phyloP scores from a whole-genome alignment of 2,888 invertebrate species.

The Druceiella hillmani region DNA sequence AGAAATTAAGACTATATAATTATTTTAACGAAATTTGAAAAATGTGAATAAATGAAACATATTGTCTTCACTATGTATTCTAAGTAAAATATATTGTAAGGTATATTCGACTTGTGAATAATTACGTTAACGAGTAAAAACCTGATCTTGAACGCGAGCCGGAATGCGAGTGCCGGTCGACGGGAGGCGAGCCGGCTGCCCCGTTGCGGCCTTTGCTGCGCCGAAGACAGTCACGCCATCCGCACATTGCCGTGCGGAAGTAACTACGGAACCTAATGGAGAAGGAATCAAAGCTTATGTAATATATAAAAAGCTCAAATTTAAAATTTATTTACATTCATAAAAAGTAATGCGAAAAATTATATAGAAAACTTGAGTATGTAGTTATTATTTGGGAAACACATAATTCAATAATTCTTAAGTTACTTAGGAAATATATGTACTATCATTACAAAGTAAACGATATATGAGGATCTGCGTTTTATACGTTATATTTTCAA shows the following conservation, averaged over 20 bases:
- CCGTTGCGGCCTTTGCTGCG: conserved; percentile 36
- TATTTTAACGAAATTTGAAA: conserved; percentile 31
- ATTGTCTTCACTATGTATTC: conserved; percentile 7
- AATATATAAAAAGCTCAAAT: conserved; percentile 8
- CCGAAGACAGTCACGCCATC: conserved; percentile 46
- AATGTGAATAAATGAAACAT: background rate
- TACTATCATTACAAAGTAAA: no score
- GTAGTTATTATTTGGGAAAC: no score
- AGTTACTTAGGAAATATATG: no score
- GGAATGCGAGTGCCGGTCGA: conserved; percentile 47
- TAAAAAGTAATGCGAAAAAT: background rate
- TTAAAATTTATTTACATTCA: background rate
- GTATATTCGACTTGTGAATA: conserved; percentile 29
- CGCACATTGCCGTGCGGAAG: conserved; percentile 64
- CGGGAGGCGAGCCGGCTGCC: conserved; percentile 45
- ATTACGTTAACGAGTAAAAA: conserved; percentile 58
- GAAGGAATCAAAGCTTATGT: conserved; percentile 13
- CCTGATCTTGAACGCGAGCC: conserved; percentile 56
- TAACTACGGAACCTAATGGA: conserved; percentile 60
- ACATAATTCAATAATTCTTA: no score
- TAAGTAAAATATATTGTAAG: conserved; percentile 4
- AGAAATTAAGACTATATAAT: no score
- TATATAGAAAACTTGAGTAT: background rate
- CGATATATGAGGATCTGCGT: no score
- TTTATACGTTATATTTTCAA: no score